These are phyloP conservation scores for Eucidaris tribuloides DNA, from an alignment of 35 echinoderm and acorn worm species.

Conservation along the genomic window DNA sequence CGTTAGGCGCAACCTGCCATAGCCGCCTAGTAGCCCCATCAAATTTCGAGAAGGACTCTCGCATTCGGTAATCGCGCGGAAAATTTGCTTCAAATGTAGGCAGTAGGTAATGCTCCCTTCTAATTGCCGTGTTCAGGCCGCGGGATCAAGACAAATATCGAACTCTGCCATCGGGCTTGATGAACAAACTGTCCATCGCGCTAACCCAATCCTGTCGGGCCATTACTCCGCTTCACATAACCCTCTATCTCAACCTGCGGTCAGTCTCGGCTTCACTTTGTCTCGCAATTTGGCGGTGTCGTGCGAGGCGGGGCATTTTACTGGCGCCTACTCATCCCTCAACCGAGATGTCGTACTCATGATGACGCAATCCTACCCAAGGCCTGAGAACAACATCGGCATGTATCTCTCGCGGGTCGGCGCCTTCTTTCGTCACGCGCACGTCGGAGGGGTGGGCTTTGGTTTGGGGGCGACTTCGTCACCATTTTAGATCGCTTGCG, in stretches of 20 bases:
- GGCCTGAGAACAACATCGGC: background rate
- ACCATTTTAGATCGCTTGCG: no score
- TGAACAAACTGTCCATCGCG: conserved; percentile 6
- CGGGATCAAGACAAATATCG: conserved; percentile 37
- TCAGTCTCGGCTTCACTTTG: conserved; percentile 49
- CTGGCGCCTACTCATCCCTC: conserved; percentile 13
- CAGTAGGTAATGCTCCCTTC: conserved; percentile 49
- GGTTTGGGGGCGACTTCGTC: no score
- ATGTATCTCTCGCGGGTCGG: background rate
- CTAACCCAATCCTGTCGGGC: conserved; percentile 50
- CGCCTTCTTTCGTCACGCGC: background rate
- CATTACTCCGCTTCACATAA: conserved; percentile 4
- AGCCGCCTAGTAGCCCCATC: conserved; percentile 30
- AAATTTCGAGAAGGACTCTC: conserved; percentile 5
- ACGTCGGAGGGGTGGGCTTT: background rate
- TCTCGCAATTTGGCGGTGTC: conserved; percentile 37
- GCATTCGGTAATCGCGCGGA: conserved; percentile 7
- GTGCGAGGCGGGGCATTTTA: conserved; percentile 43
- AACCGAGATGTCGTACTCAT: conserved; percentile 13
- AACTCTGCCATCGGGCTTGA: conserved; percentile 53
- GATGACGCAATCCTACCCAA: background rate
- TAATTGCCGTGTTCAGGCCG: conserved; percentile 43
- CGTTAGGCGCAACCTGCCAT: conserved; percentile 2
- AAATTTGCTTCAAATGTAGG: conserved; percentile 37
- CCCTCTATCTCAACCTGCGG: conserved; percentile 42